phyloP scores from a whole-genome alignment of 2,888 invertebrate genomes.

The Gisinianus flammeolus region DNA sequence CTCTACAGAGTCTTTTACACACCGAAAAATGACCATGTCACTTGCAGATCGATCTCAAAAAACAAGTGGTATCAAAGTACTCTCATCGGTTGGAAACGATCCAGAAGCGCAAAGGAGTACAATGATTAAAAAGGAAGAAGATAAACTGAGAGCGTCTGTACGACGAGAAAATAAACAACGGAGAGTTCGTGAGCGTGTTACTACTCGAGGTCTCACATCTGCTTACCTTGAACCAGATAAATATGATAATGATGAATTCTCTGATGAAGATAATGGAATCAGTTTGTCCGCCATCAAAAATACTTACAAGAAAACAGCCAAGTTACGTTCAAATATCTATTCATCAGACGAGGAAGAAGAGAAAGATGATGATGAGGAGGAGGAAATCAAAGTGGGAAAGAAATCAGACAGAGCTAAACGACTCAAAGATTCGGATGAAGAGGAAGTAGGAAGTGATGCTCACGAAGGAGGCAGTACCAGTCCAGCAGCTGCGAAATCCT shows the following conservation, averaged over 20 bases:
- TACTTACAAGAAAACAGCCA: constrained; percentile 75
- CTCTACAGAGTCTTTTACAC: constrained; percentile 98
- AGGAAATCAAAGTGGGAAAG: constrained; percentile 62
- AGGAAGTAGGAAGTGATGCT: constrained; percentile 55
- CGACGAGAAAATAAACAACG: constrained; percentile 72
- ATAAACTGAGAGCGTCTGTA: constrained; percentile 87
- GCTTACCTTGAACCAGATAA: constrained; percentile 67
- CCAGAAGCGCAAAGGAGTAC: constrained; percentile 91
- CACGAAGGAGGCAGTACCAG: constrained; percentile 45
- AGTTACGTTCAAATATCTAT: constrained; percentile 69
- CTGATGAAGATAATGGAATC: constrained; percentile 92
- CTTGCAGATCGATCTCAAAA: constrained; percentile 93
- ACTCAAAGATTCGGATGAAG: constrained; percentile 81
- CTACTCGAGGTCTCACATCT: constrained; percentile 64
- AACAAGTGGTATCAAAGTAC: constrained; percentile 91
- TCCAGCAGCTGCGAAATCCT: not conserved
- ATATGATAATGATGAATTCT: constrained; percentile 78
- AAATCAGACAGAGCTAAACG: constrained; percentile 78
- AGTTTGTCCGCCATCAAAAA: constrained; percentile 94
- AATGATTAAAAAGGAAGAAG: constrained; percentile 97
- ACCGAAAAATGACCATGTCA: constrained; percentile 98
- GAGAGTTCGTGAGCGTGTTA: constrained; percentile 65
- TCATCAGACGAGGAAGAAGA: constrained; percentile 83
- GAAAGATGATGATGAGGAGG: constrained; percentile 56
- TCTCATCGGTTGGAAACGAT: constrained; percentile 91